Conservation (phyloP, 2,888 invertebrate genomes). For the Cryptophagus acutangulus region DNA sequence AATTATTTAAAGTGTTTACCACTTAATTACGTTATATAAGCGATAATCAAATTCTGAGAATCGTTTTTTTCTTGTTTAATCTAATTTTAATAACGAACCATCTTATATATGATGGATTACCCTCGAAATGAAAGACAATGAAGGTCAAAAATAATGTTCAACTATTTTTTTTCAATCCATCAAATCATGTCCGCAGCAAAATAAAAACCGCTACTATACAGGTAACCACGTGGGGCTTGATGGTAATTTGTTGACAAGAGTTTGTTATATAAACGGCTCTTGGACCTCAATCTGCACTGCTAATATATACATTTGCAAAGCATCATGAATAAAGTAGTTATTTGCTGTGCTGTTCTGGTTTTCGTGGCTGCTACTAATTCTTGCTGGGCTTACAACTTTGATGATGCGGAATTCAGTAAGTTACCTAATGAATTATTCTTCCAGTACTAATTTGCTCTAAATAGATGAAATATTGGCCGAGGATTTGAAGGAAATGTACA, state of each 20-base stretch:
- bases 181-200: too few relatives aligned
- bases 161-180: too few relatives aligned
- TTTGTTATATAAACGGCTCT: conserved; percentile 25
- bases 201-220: not conserved
- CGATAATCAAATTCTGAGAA: too few relatives aligned
- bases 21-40: too few relatives aligned
- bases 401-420: conserved; percentile 42
- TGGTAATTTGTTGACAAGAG: conserved; percentile 22
- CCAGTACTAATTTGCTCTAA: not conserved
- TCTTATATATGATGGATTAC: too few relatives aligned
- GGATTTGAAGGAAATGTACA: conserved; percentile 35
- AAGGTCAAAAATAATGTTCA: too few relatives aligned
- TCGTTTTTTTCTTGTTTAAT: too few relatives aligned
- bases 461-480: conserved; percentile 38
- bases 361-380: conserved; percentile 23
- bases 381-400: conserved; percentile 37
- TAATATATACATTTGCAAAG: conserved; percentile 16
- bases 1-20: too few relatives aligned
- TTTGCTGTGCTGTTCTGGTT: conserved; percentile 19
- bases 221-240: conserved; percentile 10
- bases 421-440: conserved; percentile 16
- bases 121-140: too few relatives aligned
- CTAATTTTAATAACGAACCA: too few relatives aligned
- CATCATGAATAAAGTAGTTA: conserved; percentile 25
- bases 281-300: conserved; percentile 22